Conservation (phyloP, 2,113 vertebrate species). For the Oreocharis arfaki region DNA sequence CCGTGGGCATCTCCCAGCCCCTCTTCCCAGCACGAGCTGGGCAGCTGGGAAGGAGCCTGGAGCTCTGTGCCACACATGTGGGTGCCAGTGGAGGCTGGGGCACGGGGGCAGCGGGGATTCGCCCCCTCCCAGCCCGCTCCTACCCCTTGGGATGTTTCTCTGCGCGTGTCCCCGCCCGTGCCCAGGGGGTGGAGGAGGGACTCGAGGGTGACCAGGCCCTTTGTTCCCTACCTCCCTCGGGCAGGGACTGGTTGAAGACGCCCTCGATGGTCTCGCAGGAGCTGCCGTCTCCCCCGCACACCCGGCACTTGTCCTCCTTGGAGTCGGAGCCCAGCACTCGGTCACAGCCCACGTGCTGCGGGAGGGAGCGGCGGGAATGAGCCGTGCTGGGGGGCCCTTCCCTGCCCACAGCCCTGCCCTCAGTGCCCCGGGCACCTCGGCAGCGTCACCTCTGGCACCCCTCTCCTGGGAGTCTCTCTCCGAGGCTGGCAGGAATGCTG, state of each 20-base stretch:
- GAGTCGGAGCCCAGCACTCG: conserved; percentile 89
- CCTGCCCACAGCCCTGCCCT: not conserved
- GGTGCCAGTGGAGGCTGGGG: not conserved
- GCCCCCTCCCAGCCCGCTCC: not conserved
- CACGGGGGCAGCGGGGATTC: not conserved
- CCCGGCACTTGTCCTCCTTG: conserved; percentile 90
- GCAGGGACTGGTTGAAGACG: conserved; percentile 85
- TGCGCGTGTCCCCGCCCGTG: not conserved
- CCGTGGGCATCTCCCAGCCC: no score
- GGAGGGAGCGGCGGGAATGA: not conserved
- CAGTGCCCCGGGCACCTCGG: rapidly evolving
- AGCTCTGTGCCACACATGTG: not conserved
- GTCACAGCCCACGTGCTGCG: conserved; percentile 94
- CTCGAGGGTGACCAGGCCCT: rapidly evolving
- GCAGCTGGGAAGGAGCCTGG: not conserved
- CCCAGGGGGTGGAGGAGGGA: not conserved
- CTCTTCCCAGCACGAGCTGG: no score
- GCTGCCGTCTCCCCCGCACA: conserved; percentile 91
- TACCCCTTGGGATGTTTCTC: not conserved
- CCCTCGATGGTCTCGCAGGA: conserved; percentile 90
- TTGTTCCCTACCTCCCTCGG: conserved; percentile 82
- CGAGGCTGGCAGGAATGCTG: not conserved
- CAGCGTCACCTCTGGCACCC: not conserved
- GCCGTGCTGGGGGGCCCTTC: not conserved
- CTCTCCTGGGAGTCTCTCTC: no score